Percentiles rank a stretch among this genome's conserved stretches.
phyloP scores from a whole-genome alignment of 2,888 invertebrate species.

The Oxytorus armatus region DNA sequence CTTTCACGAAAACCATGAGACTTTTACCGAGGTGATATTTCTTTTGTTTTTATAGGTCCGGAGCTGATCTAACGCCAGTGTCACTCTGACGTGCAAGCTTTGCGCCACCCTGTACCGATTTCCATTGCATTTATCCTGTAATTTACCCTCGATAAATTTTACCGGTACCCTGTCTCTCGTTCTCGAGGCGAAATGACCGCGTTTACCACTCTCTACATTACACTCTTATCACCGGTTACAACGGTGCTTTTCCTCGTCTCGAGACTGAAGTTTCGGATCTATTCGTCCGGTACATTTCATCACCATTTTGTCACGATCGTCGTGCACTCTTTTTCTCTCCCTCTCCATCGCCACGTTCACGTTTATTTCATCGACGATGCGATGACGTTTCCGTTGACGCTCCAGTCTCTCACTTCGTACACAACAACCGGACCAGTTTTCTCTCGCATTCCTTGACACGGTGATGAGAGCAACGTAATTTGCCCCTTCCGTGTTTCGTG shows the following conservation, averaged over 20 bases:
- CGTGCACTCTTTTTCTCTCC: constrained; percentile 1
- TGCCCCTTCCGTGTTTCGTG: constrained; percentile 29
- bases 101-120: too few species aligned
- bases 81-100: too few species aligned
- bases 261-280: not conserved
- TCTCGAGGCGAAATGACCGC: constrained; percentile 9
- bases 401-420: constrained; percentile 9
- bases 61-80: too few species aligned
- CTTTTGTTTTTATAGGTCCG: too few species aligned
- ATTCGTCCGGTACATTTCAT: not conserved
- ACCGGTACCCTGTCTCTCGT: constrained; percentile 18
- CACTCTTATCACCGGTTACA: not conserved
- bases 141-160: constrained; percentile 27
- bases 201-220: constrained; percentile 1
- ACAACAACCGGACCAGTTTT: constrained; percentile 9
- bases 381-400: constrained; percentile 41
- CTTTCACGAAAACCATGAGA: too few species aligned
- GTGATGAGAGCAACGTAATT: constrained; percentile 33
- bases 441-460: not conserved
- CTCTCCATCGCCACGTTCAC: not conserved
- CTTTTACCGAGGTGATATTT: too few species aligned
- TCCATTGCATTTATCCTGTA: constrained; percentile 4
- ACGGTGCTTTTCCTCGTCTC: not conserved
- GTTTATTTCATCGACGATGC: constrained; percentile 21
- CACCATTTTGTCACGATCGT: not conserved